Base-by-base conservation (phyloP, 1,140 invertebrate species). In the Ceratoteleas bidentatus region DNA sequence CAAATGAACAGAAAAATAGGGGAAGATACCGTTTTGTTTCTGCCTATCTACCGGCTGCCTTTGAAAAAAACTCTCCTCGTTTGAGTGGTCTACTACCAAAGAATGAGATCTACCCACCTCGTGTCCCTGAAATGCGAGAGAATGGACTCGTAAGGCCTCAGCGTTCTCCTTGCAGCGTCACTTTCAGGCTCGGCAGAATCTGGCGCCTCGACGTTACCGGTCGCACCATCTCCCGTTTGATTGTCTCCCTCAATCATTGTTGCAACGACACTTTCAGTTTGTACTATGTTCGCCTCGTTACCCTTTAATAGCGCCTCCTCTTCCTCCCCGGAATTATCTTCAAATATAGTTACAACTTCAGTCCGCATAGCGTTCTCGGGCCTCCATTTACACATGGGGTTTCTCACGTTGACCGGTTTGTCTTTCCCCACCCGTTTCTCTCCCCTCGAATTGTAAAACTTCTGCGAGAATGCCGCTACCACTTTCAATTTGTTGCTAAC, bases 401-500 rank as follows among this genome's bases (percentile, higher is more conserved):
- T 24, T 24, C 24, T 24, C 4, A 24, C 24, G 24, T 24, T 24
- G 1, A 24, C 24, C 24, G 24, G 24, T 24, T 24, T 24, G 13
- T 68, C 40, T 45, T 50, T 70, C 0, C n/a, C 34, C 11, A 62
- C 49, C 15, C 74, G 53, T 50, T 73, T 84, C 0, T 58, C 32
- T 15, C 13, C 53, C 60, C 89, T 90, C 6, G 33, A 45, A 53
- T 0, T 76, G 33, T 84, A 84, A 52, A 92, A 84, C 62, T 87
- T 86, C 49, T 88, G 83, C 0, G 88, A 88, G 52, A 89, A 90
- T 72, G 65, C 85, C 13, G 85, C 88, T 15, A 91, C 85, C 70
- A 91, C 85, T 16, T 90, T 89, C 4, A 91, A 56, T 62, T 82
- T 88, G 36, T 84, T 86, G 70, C 87, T 88, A 52, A 91, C 81